Evolutionary conservation across 2,113 vertebrate genomes (phyloP).

Genomic region (human): DNA sequence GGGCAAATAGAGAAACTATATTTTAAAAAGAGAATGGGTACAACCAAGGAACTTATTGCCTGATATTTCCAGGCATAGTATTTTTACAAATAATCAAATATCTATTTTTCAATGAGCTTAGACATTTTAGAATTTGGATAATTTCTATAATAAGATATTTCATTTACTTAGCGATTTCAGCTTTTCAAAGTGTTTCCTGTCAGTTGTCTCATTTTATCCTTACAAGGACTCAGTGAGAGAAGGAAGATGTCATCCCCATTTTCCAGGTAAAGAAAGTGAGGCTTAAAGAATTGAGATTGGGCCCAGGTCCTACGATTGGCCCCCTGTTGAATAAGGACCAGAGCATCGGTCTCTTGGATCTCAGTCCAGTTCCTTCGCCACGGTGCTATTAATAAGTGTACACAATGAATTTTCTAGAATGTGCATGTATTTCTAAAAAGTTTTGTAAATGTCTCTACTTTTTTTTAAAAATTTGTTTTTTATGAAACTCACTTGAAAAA

Average conservation of each 20-base stretch:
- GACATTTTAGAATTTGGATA: background rate
- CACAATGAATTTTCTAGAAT: slow-evolving; percentile 30
- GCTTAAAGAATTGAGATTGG: background rate
- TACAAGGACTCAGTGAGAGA: background rate
- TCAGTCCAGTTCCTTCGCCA: background rate
- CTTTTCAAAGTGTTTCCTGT: background rate
- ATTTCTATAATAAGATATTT: background rate
- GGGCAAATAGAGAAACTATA: background rate
- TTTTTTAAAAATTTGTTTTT: background rate
- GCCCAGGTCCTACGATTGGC: background rate
- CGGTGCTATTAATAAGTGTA: background rate
- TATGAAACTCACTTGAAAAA: slow-evolving; percentile 6
- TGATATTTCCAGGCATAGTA: background rate
- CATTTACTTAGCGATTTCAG: background rate
- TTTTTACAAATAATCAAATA: background rate
- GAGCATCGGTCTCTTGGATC: background rate
- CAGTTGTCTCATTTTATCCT: background rate
- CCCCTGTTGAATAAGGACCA: background rate
- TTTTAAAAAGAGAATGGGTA: background rate
- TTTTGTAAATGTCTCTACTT: background rate
- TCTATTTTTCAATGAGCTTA: slow-evolving; percentile 24
- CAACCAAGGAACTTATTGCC: background rate
- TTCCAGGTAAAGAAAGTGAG: background rate
- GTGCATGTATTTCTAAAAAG: background rate
- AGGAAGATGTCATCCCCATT: background rate